Evolutionary conservation across 2,797 vertebrate species (phyloP), one percentile per base, ranked within the genome.

Genomic region (Acestrorhynchus altus): DNA sequence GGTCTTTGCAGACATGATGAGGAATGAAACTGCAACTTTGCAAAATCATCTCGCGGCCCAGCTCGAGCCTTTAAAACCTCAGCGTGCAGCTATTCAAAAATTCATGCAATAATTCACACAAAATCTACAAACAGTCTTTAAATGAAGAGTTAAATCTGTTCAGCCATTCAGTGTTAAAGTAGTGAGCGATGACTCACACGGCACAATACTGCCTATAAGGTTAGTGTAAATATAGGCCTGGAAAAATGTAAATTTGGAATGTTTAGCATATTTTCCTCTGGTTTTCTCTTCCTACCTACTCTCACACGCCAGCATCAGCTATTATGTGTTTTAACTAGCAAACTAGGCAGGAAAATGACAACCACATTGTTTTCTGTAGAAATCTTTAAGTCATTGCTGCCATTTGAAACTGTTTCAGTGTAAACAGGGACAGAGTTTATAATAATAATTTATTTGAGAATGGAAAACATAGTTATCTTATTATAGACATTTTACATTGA

Each of bases 1-100:
- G 78, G 84, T 81, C 78, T 79, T 81, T 79, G 81, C 76, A 84
- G 80, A 76, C 74, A 72, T 79, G 65, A 79, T 61, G 67, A 74
- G 75, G 78, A 78, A 76, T 79, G 68, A 82, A 79, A 70, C 65
- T 70, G 63, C 78, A 81, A 75, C 52, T 44, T 12, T 76, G 77
- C 83, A 84, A 77, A 67, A 10, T 56, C 67, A 59, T 15, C 72
- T 63, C 46, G 42, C 9, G 46, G 66, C 56, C 54, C 24, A 35
- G 63, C 20, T 20, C 76, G 35, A 60, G 52, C 44, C 52, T 78
- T 59, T 12, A 73, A 74, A 76, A 79, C 72, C 77, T 63, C 46
- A 63, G 54, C 22, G 3, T 69, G 31, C 65, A 63, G 40, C 47
- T 31, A 10, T 52, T 61, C 8, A 13, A 31, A 0, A 31, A 15